Evolutionary conservation across 2,797 vertebrate species (phyloP), one percentile per base, ranked within the genome.

Genomic region (Aratinga solstitialis): DNA sequence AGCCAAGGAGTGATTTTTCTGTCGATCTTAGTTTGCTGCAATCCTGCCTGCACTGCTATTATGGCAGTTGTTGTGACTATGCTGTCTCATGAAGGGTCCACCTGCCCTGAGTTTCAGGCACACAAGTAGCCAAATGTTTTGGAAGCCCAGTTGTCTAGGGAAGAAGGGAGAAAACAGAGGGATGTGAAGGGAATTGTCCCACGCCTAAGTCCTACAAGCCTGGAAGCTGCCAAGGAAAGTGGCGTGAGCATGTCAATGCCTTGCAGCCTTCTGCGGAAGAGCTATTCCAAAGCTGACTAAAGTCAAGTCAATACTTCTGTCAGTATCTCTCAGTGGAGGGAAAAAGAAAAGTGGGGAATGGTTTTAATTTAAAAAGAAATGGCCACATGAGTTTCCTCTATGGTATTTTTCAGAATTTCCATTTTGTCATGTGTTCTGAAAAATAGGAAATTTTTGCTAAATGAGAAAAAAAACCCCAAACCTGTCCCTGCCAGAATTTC

Each of bases 341-440:
- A 84, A 94, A 63, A 62, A 36, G 65, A 85, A 73, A 84, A 90
- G 7, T 0, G 7, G 80, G 17, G 66, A 95, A 74, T 27, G 26
- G 2, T 82, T 32, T 89, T 73, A 71, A 72, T 95, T 89, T 74
- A 62, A 77, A 94, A 79, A 67, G 32, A 56, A 71, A 23, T 38
- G 29, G 56, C 76, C 42, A 48, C 32, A 38, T 36, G 29, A 79
- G 21, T 79, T 89, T 89, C 3, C 21, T 51, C 6, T 19, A 36
- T 14, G 13, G 80, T 67, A 30, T 68, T 87, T 67, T 92, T 80
- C 68, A 85, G 72, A 85, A 91, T 95, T 95, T 94, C 78, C 72
- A 93, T 84, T 95, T 83, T 87, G 45, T 78, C 75, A 74, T 61
- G 5, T 48, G 43, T 71, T 95, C 84, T 48, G 53, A 72, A 80